Conservation (phyloP, 2,797 vertebrate species). For the Siniperca undulata region DNA sequence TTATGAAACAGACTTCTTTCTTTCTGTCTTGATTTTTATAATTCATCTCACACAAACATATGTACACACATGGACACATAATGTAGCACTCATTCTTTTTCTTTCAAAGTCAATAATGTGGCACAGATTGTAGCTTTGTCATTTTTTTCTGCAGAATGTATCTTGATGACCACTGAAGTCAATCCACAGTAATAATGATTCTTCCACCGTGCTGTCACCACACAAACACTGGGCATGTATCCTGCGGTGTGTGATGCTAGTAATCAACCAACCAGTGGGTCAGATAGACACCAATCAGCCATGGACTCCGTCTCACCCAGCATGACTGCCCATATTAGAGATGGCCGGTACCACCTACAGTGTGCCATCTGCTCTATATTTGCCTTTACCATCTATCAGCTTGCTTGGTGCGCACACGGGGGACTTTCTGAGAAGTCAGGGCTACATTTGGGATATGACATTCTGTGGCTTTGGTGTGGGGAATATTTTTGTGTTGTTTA, state of each 20-base stretch:
- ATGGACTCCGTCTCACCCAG: constrained; percentile 74
- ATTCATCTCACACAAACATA: neutral
- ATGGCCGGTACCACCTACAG: constrained; percentile 72
- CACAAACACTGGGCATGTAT: constrained; percentile 65
- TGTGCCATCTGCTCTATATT: constrained; percentile 78
- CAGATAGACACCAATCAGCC: constrained; percentile 83
- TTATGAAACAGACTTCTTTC: neutral
- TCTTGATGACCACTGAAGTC: constrained; percentile 54
- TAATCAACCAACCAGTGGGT: constrained; percentile 84
- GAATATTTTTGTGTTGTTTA: neutral
- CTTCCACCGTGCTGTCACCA: constrained; percentile 55
- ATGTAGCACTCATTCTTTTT: neutral
- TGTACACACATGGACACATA: neutral
- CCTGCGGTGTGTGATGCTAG: constrained; percentile 71
- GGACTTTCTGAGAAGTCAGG: constrained; percentile 42
- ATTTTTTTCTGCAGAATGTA: constrained; percentile 14
- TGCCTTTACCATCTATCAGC: constrained; percentile 63
- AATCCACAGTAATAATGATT: constrained; percentile 56
- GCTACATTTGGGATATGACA: constrained; percentile 6
- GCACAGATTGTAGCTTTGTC: constrained; percentile 24
- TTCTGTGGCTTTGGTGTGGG: constrained; percentile 18
- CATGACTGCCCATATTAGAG: constrained; percentile 70
- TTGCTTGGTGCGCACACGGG: constrained; percentile 30
- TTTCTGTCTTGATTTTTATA: neutral
- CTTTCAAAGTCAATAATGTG: constrained; percentile 20